phyloP scores from a whole-genome alignment of 2,797 vertebrate species.

The Cercopithecus petaurista region DNA sequence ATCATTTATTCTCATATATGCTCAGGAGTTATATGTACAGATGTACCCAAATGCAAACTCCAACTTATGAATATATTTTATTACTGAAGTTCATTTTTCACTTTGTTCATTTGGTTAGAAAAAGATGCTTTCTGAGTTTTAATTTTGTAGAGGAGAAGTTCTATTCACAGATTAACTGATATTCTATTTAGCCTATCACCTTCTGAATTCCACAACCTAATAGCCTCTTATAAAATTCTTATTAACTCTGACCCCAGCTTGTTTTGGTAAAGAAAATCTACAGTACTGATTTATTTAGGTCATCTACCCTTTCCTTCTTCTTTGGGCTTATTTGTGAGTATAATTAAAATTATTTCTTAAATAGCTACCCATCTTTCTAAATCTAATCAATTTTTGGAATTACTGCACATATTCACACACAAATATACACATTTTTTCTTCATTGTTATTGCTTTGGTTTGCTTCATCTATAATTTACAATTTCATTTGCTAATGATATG shows the following conservation, averaged over 20 bases:
- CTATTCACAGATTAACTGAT: not conserved
- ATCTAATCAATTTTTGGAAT: not conserved
- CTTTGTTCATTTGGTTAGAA: not conserved
- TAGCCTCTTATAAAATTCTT: not conserved
- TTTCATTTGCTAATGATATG: not conserved
- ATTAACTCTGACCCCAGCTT: not conserved
- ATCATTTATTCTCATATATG: not conserved
- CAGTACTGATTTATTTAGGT: not conserved
- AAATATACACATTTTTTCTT: not conserved
- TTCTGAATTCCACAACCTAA: not conserved
- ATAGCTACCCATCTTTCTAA: not conserved
- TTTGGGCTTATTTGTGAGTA: not conserved
- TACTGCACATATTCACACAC: not conserved
- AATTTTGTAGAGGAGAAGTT: not conserved
- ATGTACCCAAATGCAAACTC: not conserved
- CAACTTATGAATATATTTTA: not conserved
- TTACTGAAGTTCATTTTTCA: constrained; percentile 6
- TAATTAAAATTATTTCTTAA: constrained; percentile 22
- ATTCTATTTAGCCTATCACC: not conserved
- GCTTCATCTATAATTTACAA: not conserved
- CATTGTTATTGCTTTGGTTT: not conserved
- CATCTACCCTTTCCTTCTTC: not conserved
- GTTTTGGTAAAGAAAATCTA: not conserved
- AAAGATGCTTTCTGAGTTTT: not conserved
- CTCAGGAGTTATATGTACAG: not conserved